Percentiles rank a stretch among this genome's conserved stretches.
phyloP scores from a whole-genome alignment of 92 coral and sea anemone species.

The Zoanthus sansibaricus region DNA sequence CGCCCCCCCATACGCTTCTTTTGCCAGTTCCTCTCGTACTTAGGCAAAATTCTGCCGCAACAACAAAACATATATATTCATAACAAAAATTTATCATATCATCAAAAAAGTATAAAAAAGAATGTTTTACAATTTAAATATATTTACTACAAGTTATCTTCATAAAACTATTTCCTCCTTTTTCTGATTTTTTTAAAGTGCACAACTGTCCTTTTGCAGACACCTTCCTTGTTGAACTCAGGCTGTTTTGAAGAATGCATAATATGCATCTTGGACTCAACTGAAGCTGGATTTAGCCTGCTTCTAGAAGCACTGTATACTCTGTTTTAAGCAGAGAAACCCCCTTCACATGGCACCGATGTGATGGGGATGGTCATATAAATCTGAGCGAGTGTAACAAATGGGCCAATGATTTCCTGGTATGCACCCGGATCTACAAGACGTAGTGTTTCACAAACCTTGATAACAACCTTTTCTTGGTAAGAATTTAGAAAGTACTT shows the following conservation, averaged over 20 bases:
- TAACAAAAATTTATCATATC: background rate
- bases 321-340: too few species aligned
- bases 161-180: background rate
- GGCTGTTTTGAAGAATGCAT: conserved; percentile 40
- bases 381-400: too few species aligned
- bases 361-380: background rate
- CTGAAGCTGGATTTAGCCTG: conserved; percentile 45
- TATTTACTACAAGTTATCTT: background rate
- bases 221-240: conserved; percentile 50
- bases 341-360: background rate
- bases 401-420: too few species aligned
- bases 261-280: conserved; percentile 52
- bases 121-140: too few species aligned
- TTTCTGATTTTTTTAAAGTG: conserved; percentile 9
- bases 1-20: too few species aligned
- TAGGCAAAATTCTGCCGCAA: too few species aligned
- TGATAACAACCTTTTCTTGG: too few species aligned
- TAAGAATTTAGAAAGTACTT: too few species aligned
- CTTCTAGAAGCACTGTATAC: background rate
- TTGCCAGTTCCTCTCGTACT: too few species aligned
- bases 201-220: conserved; percentile 51
- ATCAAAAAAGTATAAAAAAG: background rate
- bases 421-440: too few species aligned
- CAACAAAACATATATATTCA: background rate
- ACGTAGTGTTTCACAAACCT: too few species aligned